Evolutionary conservation across 1,140 invertebrate species (phyloP).

Genomic region (Choristoneura fumiferana): DNA sequence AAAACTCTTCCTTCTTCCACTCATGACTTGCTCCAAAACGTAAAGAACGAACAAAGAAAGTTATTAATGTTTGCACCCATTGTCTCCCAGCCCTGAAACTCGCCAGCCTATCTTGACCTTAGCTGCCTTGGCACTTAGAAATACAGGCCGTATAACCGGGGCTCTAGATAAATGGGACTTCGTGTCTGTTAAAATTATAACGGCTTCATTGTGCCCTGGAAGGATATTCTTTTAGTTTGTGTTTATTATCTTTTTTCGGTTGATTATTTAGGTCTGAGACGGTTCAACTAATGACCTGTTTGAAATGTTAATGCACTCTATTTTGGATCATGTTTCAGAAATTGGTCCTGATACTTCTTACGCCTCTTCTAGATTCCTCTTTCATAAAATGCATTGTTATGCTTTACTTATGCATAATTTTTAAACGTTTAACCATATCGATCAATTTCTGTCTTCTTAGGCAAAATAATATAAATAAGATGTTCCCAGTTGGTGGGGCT

Average conservation of each 20-base stretch:
- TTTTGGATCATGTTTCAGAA: too few relatives aligned
- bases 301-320: not conserved
- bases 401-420: too few relatives aligned
- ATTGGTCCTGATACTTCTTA: too few relatives aligned
- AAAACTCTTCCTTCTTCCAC: slow-evolving; percentile 24
- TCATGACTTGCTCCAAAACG: slow-evolving; percentile 33
- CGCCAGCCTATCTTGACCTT: slow-evolving; percentile 39
- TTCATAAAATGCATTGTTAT: too few relatives aligned
- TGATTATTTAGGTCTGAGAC: slow-evolving; percentile 13
- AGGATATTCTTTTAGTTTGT: slow-evolving; percentile 15
- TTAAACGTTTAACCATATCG: too few relatives aligned
- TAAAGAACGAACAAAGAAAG: slow-evolving; percentile 55
- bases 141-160: not conserved
- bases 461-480: too few relatives aligned
- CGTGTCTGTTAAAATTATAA: slow-evolving; percentile 18
- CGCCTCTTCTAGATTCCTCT: too few relatives aligned
- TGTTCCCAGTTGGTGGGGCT: too few relatives aligned
- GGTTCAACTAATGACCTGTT: slow-evolving; percentile 9
- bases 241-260: slow-evolving; percentile 16
- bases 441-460: too few relatives aligned
- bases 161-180: not conserved
- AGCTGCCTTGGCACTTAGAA: not conserved
- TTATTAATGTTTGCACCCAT: slow-evolving; percentile 64
- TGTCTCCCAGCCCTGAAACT: slow-evolving; percentile 45
- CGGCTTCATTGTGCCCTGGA: slow-evolving; percentile 14